Evolutionary conservation across 2,888 invertebrate species (phyloP).

Genomic region (Mythimna albipuncta): DNA sequence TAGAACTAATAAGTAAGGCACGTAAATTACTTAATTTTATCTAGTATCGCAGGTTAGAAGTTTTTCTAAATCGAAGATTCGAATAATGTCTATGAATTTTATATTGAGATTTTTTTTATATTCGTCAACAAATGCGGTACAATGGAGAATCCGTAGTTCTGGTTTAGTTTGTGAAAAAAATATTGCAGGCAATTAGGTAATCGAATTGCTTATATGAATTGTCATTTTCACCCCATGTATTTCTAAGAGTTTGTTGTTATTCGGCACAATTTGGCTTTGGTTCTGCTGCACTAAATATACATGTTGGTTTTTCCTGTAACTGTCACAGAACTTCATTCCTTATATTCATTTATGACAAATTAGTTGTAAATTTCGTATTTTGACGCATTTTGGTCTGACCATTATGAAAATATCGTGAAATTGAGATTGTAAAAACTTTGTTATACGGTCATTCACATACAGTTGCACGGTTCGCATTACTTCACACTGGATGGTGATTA

Average conservation of each 20-base stretch:
- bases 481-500: conserved; percentile 36
- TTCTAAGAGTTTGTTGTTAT: conserved; percentile 54
- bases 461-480: conserved; percentile 54
- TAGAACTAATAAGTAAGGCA: conserved; percentile 67
- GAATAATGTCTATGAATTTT: conserved; percentile 52
- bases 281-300: conserved; percentile 40
- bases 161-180: conserved; percentile 27
- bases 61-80: conserved; percentile 58
- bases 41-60: conserved; percentile 57
- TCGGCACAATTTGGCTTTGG: conserved; percentile 46
- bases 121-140: conserved; percentile 24
- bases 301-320: conserved; percentile 41
- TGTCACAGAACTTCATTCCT: conserved; percentile 57
- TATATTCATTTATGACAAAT: conserved; percentile 44
- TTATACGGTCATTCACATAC: conserved; percentile 20
- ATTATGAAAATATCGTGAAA: conserved; percentile 38
- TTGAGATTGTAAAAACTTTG: conserved; percentile 18
- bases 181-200: conserved; percentile 22
- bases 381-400: conserved; percentile 45
- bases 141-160: conserved; percentile 25
- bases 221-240: conserved; percentile 44
- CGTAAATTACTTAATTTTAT: conserved; percentile 75
- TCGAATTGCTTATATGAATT: conserved; percentile 43
- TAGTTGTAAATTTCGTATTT: conserved; percentile 42
- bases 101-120: conserved; percentile 40